phyloP scores from a whole-genome alignment of 2,113 vertebrate species.

The Laterallus jamaicensis region DNA sequence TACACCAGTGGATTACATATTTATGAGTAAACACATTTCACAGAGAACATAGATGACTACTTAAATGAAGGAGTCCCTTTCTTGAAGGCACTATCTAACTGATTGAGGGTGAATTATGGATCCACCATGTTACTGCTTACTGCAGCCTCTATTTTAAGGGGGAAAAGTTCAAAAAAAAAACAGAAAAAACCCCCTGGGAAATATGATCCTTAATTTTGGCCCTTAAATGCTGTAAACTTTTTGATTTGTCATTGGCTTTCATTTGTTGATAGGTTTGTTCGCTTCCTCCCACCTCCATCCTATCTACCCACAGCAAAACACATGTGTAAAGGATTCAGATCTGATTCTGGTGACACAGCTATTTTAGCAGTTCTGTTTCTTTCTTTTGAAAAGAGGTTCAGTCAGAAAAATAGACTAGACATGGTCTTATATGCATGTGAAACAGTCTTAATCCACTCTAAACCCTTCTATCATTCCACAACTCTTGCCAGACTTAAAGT shows the following conservation, averaged over 20 bases:
- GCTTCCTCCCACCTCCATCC: neutral
- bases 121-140: neutral
- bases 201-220: neutral
- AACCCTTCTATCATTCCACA: neutral
- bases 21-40: conserved; percentile 51
- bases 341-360: neutral
- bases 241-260: neutral
- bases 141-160: neutral
- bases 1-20: neutral
- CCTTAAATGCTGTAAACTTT: neutral
- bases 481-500: neutral
- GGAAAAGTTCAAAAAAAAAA: neutral
- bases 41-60: neutral
- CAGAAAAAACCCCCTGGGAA: neutral
- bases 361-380: neutral
- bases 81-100: neutral
- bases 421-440: neutral
- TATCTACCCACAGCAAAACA: neutral
- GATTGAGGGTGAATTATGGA: neutral
- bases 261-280: neutral
- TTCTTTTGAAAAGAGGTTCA: neutral
- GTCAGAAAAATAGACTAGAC: neutral
- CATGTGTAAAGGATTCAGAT: neutral
- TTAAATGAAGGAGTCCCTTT: neutral
- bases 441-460: neutral